These are phyloP conservation scores for Oreochromis mossambicus DNA, from an alignment of 2,797 vertebrate genomes.

Conservation along the genomic window DNA sequence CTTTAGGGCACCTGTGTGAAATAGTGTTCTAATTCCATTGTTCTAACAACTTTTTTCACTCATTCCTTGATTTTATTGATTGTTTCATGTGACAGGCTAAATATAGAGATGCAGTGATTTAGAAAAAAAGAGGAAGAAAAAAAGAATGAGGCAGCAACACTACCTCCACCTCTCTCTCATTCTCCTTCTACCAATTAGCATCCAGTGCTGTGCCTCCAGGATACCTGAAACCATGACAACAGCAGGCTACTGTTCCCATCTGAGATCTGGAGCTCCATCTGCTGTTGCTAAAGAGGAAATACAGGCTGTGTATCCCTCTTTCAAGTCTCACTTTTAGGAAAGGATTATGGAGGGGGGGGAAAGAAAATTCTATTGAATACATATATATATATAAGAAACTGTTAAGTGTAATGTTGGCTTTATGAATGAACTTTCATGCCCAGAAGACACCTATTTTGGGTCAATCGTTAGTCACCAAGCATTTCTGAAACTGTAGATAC, in stretches of 20 bases:
- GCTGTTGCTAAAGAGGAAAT: constrained; percentile 54
- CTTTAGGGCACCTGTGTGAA: background rate
- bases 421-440: rapidly evolving
- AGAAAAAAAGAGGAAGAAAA: background rate
- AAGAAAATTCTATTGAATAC: background rate
- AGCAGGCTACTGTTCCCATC: constrained; percentile 49
- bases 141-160: background rate
- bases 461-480: background rate
- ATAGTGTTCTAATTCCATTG: background rate
- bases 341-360: background rate
- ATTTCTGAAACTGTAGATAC: background rate
- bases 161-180: background rate
- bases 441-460: background rate
- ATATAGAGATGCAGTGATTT: constrained; percentile 7
- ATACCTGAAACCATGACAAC: constrained; percentile 69
- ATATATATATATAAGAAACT: no score
- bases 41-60: background rate
- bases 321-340: background rate
- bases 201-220: constrained; percentile 37
- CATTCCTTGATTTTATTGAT: background rate
- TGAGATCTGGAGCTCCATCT: constrained; percentile 66
- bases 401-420: background rate
- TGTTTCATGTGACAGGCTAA: constrained; percentile 1
- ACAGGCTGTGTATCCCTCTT: background rate
- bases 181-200: constrained; percentile 58